Evolutionary conservation across 1,140 invertebrate genomes (phyloP).

Genomic region (Atta cephalotes): DNA sequence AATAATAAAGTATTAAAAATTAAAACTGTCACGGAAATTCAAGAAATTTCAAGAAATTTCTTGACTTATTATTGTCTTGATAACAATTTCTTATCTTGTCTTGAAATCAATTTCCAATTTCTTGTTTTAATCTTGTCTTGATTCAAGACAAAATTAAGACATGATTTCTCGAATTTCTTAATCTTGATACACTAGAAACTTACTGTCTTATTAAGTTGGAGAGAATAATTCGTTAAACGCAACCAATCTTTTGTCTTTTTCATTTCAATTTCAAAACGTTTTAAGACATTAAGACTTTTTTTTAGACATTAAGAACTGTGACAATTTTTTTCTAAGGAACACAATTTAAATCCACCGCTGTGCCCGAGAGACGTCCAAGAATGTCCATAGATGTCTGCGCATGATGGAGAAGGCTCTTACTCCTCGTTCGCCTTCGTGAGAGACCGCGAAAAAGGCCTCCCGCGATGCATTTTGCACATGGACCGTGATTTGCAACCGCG

Average conservation of each 20-base stretch:
- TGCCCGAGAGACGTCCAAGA: not conserved
- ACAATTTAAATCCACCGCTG: not conserved
- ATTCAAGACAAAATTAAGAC: too few relatives aligned
- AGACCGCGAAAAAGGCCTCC: constrained; percentile 55
- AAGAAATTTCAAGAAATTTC: too few relatives aligned
- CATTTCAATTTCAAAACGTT: not conserved
- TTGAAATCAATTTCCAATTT: too few relatives aligned
- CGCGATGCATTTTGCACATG: constrained; percentile 69
- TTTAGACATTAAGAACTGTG: not conserved
- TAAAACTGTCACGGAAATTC: too few relatives aligned
- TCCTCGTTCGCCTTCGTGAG: constrained; percentile 1
- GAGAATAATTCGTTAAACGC: not conserved
- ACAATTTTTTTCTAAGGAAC: not conserved
- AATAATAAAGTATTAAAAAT: too few relatives aligned
- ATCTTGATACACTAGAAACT: too few relatives aligned
- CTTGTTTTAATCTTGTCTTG: too few relatives aligned
- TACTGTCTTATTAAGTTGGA: not conserved
- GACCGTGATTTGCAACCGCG: constrained; percentile 69
- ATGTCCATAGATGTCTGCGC: not conserved
- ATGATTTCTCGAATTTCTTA: too few relatives aligned
- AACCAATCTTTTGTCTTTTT: not conserved
- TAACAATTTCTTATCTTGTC: too few relatives aligned
- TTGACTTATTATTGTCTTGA: too few relatives aligned
- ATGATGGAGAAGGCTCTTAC: constrained; percentile 32
- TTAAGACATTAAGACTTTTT: not conserved